Base-by-base conservation (phyloP, 2,113 vertebrate species). In the Brachirus orientalis region DNA sequence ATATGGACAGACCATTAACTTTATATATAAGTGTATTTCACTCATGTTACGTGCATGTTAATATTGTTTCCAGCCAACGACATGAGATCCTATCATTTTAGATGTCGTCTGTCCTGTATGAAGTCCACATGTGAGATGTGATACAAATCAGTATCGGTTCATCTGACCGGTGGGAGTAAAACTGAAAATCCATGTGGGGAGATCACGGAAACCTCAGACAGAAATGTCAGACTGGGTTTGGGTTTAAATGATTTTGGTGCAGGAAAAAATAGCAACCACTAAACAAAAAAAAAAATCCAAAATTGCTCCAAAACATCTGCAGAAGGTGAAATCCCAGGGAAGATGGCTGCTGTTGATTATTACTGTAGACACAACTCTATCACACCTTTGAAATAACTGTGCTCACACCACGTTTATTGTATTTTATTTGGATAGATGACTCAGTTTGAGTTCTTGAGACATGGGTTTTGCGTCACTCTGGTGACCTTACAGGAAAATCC, bases 401-500 rank as follows among this genome's bases (percentile, higher is more conserved):
- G 10, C 69, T 67, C 72, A 73, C 50, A 64, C n/a, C 44, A 67
- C 61, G 67, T 83, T 72, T 77, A 79, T 73, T 84, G 64, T 61
- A 77, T 85, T 79, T 84, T 90, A 88, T 86, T 86, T 78, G 51
- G 69, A 80, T 65, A 67, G 83, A 90, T 93, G 91, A 92, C 84
- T 90, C 89, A 89, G 84, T 89, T 79, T 50, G 66, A 67, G 45
- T 67, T 83, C 70, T 86, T 90, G 84, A 89, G 85, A 90, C 79
- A 80, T 52, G 22, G 65, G 66, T 69, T 91, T 92, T 92, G 82
- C 87, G 90, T 90, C 91, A 93, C 86, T 82, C 67, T 45, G 73
- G 91, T 84, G 82, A 90, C 84, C 83, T 80, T 92, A 92, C 93
- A 92, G 91, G 92, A 93, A 92, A 91, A 88, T 93, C 92, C 90